Evolutionary conservation across 2,888 invertebrate species (phyloP).

Genomic region (Allacma fusca): DNA sequence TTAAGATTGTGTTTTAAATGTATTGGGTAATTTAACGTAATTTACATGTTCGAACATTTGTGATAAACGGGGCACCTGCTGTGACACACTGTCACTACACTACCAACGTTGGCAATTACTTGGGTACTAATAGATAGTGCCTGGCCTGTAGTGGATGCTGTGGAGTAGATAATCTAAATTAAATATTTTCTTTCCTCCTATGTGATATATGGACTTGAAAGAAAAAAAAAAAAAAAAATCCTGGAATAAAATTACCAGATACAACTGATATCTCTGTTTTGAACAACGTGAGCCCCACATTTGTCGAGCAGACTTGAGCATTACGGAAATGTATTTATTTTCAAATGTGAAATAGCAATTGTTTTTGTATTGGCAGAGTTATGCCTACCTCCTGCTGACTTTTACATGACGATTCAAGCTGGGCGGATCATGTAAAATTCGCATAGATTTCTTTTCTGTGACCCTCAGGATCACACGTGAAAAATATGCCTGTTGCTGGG

Average conservation of each 20-base stretch:
- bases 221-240: neutral
- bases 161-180: no score
- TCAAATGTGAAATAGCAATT: neutral
- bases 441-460: constrained; percentile 13
- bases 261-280: neutral
- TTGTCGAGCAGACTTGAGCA: no score
- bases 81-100: no score
- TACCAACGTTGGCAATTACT: no score
- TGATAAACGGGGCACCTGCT: no score
- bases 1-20: no score
- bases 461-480: constrained; percentile 22
- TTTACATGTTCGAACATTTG: no score
- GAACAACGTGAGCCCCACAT: no score
- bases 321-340: neutral
- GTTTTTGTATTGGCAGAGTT: neutral
- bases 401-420: neutral
- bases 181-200: no score
- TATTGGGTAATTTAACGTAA: no score
- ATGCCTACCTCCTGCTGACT: neutral
- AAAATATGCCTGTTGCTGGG: neutral
- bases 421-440: constrained; percentile 10
- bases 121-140: no score
- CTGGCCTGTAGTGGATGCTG: no score
- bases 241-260: neutral
- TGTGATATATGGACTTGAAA: neutral